phyloP scores from a whole-genome alignment of 2,113 vertebrate genomes.

The Puma concolor region DNA sequence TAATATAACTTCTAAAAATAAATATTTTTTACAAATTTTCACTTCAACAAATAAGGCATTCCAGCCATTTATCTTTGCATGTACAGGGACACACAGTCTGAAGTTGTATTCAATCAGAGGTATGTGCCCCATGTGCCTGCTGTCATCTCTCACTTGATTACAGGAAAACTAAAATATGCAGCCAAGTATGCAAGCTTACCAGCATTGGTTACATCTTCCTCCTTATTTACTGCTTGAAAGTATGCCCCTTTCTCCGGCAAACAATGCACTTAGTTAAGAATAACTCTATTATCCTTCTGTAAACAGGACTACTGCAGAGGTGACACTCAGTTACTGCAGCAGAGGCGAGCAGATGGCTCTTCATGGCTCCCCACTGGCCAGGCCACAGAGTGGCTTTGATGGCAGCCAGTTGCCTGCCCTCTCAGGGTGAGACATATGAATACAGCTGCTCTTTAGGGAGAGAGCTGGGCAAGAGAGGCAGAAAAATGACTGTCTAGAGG shows the following conservation, averaged over 20 bases:
- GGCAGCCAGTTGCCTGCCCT: slow-evolving; percentile 62
- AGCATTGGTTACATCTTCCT: slow-evolving; percentile 43
- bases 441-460: slow-evolving; percentile 60
- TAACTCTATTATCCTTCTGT: slow-evolving; percentile 40
- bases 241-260: slow-evolving; percentile 34
- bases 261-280: slow-evolving; percentile 61
- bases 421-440: slow-evolving; percentile 60
- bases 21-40: slow-evolving; percentile 2
- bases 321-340: slow-evolving; percentile 20
- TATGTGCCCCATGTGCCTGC: background rate
- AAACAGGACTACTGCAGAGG: slow-evolving; percentile 31
- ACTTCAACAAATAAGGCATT: background rate
- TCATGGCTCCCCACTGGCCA: slow-evolving; percentile 23
- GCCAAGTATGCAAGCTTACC: slow-evolving; percentile 33
- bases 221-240: slow-evolving; percentile 58
- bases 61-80: background rate
- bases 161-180: slow-evolving; percentile 53
- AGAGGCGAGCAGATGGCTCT: slow-evolving; percentile 60
- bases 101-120: background rate
- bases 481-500: slow-evolving; percentile 49
- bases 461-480: slow-evolving; percentile 39
- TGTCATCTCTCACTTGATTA: slow-evolving; percentile 25
- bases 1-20: background rate
- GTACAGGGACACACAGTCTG: background rate
- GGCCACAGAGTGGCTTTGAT: slow-evolving; percentile 52